Evolutionary conservation across 2,113 vertebrate species (phyloP).

Genomic region (Cebidichthys violaceus): DNA sequence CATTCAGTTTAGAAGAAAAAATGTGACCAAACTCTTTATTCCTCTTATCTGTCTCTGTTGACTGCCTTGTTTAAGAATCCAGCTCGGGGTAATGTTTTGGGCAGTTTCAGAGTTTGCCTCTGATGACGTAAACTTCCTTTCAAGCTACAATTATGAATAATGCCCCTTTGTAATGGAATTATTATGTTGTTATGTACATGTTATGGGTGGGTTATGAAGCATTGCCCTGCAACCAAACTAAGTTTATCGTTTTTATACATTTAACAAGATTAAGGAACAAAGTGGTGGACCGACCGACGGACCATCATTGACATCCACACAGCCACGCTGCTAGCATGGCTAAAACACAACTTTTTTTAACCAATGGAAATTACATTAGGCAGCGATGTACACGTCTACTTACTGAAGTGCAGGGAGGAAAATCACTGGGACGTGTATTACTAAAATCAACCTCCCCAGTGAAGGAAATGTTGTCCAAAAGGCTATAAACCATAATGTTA

Average conservation of each 20-base stretch:
- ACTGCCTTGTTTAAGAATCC: constrained; percentile 10
- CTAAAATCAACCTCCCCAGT: constrained; percentile 7
- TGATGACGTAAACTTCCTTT: constrained; percentile 5
- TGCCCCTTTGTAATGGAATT: neutral
- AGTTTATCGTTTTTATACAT: neutral
- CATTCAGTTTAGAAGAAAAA: constrained; percentile 62
- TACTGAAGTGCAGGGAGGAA: neutral
- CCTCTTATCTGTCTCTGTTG: constrained; percentile 34
- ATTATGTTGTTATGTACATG: neutral
- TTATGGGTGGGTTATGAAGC: neutral
- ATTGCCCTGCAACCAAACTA: neutral
- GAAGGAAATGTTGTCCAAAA: constrained; percentile 2
- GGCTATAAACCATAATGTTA: constrained; percentile 13
- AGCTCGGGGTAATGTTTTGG: neutral
- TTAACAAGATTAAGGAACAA: neutral
- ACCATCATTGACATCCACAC: neutral
- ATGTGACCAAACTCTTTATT: constrained; percentile 52
- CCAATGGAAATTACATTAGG: neutral
- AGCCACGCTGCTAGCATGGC: neutral
- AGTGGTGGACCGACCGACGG: neutral
- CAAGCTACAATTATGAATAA: neutral
- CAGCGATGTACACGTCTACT: neutral
- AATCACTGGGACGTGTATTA: neutral
- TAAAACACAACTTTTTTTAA: neutral
- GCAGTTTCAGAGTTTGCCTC: constrained; percentile 17